Conservation (phyloP, 2,888 invertebrate species). For the Pyralis farinalis region DNA sequence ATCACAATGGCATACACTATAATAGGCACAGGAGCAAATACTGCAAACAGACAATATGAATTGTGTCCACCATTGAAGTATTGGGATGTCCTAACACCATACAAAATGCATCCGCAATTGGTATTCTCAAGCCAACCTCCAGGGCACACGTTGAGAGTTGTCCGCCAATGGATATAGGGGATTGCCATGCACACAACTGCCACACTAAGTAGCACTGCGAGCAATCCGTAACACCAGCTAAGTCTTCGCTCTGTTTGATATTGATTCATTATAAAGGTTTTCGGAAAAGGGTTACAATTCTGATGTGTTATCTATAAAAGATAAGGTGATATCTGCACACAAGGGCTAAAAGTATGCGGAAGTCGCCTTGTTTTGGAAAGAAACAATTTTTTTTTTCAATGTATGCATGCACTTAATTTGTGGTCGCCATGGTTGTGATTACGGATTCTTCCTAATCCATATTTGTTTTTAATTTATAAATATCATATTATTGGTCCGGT, state of each 20-base stretch:
- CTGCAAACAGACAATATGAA: slow-evolving; percentile 84
- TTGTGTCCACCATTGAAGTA: slow-evolving; percentile 85
- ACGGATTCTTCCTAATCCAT: too few species aligned
- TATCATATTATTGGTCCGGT: too few species aligned
- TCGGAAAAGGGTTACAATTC: too few species aligned
- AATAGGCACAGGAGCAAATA: slow-evolving; percentile 84
- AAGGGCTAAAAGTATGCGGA: too few species aligned
- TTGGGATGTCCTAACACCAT: slow-evolving; percentile 81
- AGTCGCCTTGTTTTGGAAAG: too few species aligned
- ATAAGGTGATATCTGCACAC: not conserved
- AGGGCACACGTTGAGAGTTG: slow-evolving; percentile 84
- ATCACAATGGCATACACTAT: slow-evolving; percentile 83
- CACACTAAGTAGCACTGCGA: slow-evolving; percentile 46
- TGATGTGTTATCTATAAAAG: slow-evolving; percentile 1
- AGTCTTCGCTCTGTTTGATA: slow-evolving; percentile 60
- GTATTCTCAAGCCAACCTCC: slow-evolving; percentile 77
- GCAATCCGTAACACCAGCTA: slow-evolving; percentile 54
- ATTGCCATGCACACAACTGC: slow-evolving; percentile 79
- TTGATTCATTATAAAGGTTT: slow-evolving; percentile 51
- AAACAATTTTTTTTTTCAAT: too few species aligned
- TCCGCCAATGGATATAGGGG: slow-evolving; percentile 85
- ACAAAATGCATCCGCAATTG: slow-evolving; percentile 86
- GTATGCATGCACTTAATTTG: too few species aligned
- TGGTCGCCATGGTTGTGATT: too few species aligned
- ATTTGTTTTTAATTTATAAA: too few species aligned